Percentiles rank a stretch among this genome's conserved stretches.
These are phyloP conservation scores for Muscina levida DNA, from an alignment of 2,888 invertebrate species.

Conservation along the genomic window DNA sequence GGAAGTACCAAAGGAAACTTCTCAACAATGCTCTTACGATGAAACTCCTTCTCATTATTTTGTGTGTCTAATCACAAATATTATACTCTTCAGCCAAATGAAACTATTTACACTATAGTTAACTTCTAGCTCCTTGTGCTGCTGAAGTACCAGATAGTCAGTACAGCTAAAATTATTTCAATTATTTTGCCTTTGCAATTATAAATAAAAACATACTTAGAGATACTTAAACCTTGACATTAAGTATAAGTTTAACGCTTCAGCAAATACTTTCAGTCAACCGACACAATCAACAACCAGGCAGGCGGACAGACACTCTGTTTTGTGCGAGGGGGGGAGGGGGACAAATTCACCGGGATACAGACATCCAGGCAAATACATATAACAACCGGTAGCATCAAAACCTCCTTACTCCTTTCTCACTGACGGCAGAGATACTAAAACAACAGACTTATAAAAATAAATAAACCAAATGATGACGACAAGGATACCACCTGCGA, in stretches of 20 bases:
- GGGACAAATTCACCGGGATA: background rate
- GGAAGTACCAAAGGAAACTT: slow-evolving; percentile 5
- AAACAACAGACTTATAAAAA: slow-evolving; percentile 55
- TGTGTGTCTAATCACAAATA: slow-evolving; percentile 24
- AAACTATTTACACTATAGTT: slow-evolving; percentile 36
- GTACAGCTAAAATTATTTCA: slow-evolving; percentile 48
- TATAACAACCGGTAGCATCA: slow-evolving; percentile 11
- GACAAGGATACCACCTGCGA: background rate
- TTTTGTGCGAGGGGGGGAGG: too few species aligned
- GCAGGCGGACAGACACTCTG: background rate
- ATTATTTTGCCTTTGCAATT: slow-evolving; percentile 55
- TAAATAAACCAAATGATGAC: slow-evolving; percentile 53
- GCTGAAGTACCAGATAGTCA: background rate
- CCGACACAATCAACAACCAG: slow-evolving; percentile 14
- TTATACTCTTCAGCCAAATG: slow-evolving; percentile 26
- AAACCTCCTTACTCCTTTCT: background rate
- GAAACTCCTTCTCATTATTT: slow-evolving; percentile 20
- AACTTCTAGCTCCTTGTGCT: slow-evolving; percentile 5
- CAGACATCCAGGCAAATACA: background rate
- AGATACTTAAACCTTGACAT: slow-evolving; percentile 55
- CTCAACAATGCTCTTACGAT: background rate
- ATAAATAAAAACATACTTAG: slow-evolving; percentile 59
- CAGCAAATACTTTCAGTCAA: slow-evolving; percentile 38
- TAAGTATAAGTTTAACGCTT: slow-evolving; percentile 57
- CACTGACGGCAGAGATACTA: slow-evolving; percentile 20